Evolutionary conservation across 2,888 invertebrate species (phyloP), one percentile per base, ranked within the genome.

Genomic region (Trachelus stipa): DNA sequence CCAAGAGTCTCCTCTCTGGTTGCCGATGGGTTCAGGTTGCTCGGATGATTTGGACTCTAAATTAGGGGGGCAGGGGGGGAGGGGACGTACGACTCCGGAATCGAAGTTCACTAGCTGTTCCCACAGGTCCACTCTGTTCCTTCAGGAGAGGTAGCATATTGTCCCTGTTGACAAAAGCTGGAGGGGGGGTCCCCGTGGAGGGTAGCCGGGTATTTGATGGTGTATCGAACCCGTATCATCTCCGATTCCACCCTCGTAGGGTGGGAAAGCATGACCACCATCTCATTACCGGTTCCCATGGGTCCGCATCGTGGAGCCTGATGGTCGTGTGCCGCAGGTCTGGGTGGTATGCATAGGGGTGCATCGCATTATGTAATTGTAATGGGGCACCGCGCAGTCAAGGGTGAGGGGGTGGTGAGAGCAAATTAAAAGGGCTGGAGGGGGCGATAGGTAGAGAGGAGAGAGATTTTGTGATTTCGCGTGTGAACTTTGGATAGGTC

Each of bases 251-350:
- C 34, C 73, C 56, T 40, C 76, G 76, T 73, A 34, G 84, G 84
- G 88, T 90, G 90, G 90, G 90, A 90, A 89, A 88, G 87, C 89
- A 85, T 89, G 90, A 90, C 91, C 91, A 88, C 91, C 89, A 89
- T 91, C 90, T 91, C 90, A 91, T 91, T 91, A 91, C 88, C 86
- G 85, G 90, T 91, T 91, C 91, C 91, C 90, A 91, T 90, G 91
- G 89, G 91, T 85, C 84, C 86, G 83, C 83, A 83, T 86, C 71
- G 79, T 78, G 77, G 79, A 81, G 78, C 82, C 83, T 81, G 83
- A 81, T 83, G 82, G 83, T 80, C 81, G 81, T 80, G 84, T 81
- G 80, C 81, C 82, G 76, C 82, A 83, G 82, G 73, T 76, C 73
- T 15, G 12, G 35, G 76, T 34, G 34, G 34, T 34, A 6, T 34